Percentiles rank a stretch among this genome's conserved stretches.
These are phyloP conservation scores for Periphyllus acericola DNA, from an alignment of 2,888 invertebrate species.

Conservation along the genomic window DNA sequence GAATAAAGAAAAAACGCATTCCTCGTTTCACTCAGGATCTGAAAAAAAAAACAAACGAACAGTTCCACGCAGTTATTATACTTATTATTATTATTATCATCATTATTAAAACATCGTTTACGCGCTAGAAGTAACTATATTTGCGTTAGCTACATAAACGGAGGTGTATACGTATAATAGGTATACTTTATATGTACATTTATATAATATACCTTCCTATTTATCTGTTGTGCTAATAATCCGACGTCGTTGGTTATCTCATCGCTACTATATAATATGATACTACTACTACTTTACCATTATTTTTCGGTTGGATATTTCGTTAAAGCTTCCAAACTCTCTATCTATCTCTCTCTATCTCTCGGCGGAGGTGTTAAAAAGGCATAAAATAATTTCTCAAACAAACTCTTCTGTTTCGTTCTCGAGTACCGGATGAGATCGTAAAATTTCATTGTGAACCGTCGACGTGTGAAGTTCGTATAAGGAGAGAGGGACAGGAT, in stretches of 20 bases:
- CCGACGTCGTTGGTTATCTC: not conserved
- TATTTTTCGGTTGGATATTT: not conserved
- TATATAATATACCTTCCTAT: not conserved
- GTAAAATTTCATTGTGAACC: slow-evolving; percentile 51
- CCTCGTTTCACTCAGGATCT: too few relatives aligned
- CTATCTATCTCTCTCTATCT: not conserved
- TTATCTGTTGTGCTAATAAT: not conserved
- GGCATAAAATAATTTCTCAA: slow-evolving; percentile 38
- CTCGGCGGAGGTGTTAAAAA: slow-evolving; percentile 14
- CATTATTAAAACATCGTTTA: not conserved
- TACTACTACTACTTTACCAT: not conserved
- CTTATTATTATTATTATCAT: not conserved
- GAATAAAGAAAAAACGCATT: too few relatives aligned
- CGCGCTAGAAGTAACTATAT: not conserved
- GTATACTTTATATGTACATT: too few relatives aligned
- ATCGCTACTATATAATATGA: too few relatives aligned
- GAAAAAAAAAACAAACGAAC: not conserved
- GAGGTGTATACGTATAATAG: too few relatives aligned
- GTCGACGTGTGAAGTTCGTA: slow-evolving; percentile 50
- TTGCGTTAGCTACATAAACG: too few relatives aligned
- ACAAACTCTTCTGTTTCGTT: slow-evolving; percentile 24
- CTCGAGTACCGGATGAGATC: slow-evolving; percentile 46
- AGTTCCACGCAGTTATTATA: not conserved
- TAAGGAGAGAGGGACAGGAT: not conserved
- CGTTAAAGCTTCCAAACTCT: not conserved